These are phyloP conservation scores for Phoxinus phoxinus DNA, from an alignment of 2,113 vertebrate genomes.

Conservation along the genomic window DNA sequence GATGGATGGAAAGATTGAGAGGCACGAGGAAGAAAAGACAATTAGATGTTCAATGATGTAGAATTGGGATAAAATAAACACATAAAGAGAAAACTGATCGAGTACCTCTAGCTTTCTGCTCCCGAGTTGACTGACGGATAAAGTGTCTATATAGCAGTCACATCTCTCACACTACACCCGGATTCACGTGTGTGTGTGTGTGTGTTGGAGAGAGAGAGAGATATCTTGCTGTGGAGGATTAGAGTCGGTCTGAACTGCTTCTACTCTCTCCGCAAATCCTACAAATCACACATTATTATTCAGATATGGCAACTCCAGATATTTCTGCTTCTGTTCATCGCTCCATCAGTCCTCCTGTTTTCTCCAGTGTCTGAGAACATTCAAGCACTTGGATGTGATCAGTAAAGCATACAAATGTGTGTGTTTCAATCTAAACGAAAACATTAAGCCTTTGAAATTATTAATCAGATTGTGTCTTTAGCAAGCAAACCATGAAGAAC, in stretches of 20 bases:
- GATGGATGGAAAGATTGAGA: background rate
- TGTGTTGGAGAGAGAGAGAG: constrained; percentile 8
- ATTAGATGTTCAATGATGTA: background rate
- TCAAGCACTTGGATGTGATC: background rate
- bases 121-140: background rate
- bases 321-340: background rate
- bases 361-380: background rate
- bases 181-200: background rate
- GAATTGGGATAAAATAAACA: background rate
- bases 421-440: background rate
- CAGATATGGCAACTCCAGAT: background rate
- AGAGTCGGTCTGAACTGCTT: constrained; percentile 12
- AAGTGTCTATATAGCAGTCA: background rate
- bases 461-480: background rate
- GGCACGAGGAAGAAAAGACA: background rate
- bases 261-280: constrained; percentile 22
- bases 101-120: constrained; percentile 24
- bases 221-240: constrained; percentile 31
- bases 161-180: background rate
- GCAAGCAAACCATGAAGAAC: background rate
- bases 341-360: background rate
- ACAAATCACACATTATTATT: constrained; percentile 4
- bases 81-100: background rate
- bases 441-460: background rate
- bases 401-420: background rate